Evolutionary conservation across 2,797 vertebrate species (phyloP).

Genomic region (Luscinia luscinia): DNA sequence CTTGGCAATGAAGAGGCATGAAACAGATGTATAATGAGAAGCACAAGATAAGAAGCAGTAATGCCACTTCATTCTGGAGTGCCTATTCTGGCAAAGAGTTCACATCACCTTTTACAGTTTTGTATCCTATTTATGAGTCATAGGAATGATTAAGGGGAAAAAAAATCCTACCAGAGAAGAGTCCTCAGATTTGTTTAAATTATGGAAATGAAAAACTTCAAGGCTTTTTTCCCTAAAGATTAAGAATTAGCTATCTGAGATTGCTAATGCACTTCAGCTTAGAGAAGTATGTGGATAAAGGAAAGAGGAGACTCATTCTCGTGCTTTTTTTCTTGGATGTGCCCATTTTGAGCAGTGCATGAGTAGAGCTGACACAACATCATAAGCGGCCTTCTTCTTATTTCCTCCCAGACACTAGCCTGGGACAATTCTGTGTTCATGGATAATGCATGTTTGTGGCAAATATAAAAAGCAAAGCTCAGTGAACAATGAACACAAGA

Average conservation of each 20-base stretch:
- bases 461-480: neutral
- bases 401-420: neutral
- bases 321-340: neutral
- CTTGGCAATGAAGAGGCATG: slow-evolving; percentile 39
- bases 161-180: slow-evolving; percentile 7
- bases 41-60: slow-evolving; percentile 67
- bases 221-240: neutral
- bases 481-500: neutral
- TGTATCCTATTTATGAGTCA: slow-evolving; percentile 42
- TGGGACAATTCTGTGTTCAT: neutral
- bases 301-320: neutral
- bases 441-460: neutral
- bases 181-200: slow-evolving; percentile 56
- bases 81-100: slow-evolving; percentile 46
- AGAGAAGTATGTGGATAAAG: neutral
- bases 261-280: neutral
- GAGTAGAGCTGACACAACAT: neutral
- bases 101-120: slow-evolving; percentile 35
- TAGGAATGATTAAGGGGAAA: neutral
- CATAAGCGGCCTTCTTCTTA: neutral
- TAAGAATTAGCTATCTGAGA: neutral
- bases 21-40: slow-evolving; percentile 67
- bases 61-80: slow-evolving; percentile 50
- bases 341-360: neutral
- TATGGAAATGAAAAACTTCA: slow-evolving; percentile 1